Conservation (phyloP, 2,888 invertebrate species). For the Germaria angustata region DNA sequence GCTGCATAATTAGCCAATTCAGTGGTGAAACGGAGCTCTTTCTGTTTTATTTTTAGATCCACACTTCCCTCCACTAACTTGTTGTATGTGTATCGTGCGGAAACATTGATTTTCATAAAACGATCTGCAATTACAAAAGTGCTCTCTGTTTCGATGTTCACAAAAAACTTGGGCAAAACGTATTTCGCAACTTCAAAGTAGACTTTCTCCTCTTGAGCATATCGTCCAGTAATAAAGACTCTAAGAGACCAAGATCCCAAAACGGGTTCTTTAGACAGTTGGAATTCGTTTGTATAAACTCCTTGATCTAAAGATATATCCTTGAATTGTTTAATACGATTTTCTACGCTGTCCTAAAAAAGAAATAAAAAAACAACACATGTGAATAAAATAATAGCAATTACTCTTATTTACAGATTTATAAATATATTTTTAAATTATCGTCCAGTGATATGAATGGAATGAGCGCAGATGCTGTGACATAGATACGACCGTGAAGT, state of each 20-base stretch:
- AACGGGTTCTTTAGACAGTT: slow-evolving; percentile 90
- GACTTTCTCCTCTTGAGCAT: slow-evolving; percentile 57
- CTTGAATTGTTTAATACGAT: slow-evolving; percentile 90
- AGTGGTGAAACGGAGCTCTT: not conserved
- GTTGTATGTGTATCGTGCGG: slow-evolving; percentile 88
- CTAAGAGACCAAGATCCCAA: slow-evolving; percentile 93
- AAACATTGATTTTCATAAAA: slow-evolving; percentile 81
- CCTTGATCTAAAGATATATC: slow-evolving; percentile 85
- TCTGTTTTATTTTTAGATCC: not conserved
- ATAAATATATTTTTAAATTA: too few species aligned
- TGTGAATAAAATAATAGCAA: too few species aligned
- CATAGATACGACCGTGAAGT: too few species aligned
- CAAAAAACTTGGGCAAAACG: slow-evolving; percentile 95
- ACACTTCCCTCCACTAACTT: slow-evolving; percentile 90
- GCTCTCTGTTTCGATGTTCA: slow-evolving; percentile 89
- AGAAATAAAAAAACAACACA: too few species aligned
- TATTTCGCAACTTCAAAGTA: slow-evolving; percentile 89
- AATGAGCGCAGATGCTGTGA: too few species aligned
- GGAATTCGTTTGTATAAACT: slow-evolving; percentile 87
- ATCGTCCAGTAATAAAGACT: slow-evolving; percentile 81
- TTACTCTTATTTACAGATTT: too few species aligned
- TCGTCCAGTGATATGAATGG: too few species aligned
- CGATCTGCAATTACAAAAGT: slow-evolving; percentile 91
- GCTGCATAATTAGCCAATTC: not conserved
- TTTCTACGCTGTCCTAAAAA: slow-evolving; percentile 79